Evolutionary conservation across 2,888 invertebrate genomes (phyloP).

Genomic region (Entomobrya proxima): DNA sequence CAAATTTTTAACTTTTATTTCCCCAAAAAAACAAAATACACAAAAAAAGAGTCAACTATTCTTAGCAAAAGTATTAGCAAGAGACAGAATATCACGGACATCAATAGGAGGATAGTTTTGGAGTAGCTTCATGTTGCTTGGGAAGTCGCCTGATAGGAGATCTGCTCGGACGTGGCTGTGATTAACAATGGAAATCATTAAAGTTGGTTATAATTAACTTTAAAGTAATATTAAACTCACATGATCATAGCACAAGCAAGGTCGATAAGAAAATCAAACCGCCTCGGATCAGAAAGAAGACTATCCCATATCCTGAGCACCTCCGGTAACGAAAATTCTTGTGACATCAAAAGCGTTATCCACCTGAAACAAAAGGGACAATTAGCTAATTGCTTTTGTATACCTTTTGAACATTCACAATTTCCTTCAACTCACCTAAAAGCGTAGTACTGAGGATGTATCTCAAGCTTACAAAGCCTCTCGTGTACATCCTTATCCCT

Average conservation of each 20-base stretch:
- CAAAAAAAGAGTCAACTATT: conserved; percentile 4
- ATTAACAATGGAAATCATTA: background rate
- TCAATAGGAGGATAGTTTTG: conserved; percentile 94
- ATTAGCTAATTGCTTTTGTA: conserved; percentile 20
- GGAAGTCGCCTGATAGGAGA: conserved; percentile 92
- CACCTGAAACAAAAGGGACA: conserved; percentile 83
- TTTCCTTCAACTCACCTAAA: conserved; percentile 67
- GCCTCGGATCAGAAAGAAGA: conserved; percentile 90
- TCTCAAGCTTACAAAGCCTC: conserved; percentile 87
- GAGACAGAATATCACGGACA: conserved; percentile 88
- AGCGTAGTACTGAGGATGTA: conserved; percentile 86
- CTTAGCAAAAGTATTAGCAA: conserved; percentile 80
- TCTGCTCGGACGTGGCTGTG: conserved; percentile 88
- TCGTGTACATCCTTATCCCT: conserved; percentile 88
- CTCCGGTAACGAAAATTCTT: conserved; percentile 98
- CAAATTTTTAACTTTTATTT: no score
- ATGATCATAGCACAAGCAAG: conserved; percentile 98
- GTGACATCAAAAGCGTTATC: conserved; percentile 95
- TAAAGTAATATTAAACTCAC: conserved; percentile 84
- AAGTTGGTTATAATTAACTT: conserved; percentile 29
- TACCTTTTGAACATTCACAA: background rate
- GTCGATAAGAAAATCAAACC: conserved; percentile 93
- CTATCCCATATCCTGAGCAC: conserved; percentile 99
- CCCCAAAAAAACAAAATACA: background rate
- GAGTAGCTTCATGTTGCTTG: conserved; percentile 93